Conservation (phyloP, 2,113 vertebrate species). For the Blennius ocellaris region DNA sequence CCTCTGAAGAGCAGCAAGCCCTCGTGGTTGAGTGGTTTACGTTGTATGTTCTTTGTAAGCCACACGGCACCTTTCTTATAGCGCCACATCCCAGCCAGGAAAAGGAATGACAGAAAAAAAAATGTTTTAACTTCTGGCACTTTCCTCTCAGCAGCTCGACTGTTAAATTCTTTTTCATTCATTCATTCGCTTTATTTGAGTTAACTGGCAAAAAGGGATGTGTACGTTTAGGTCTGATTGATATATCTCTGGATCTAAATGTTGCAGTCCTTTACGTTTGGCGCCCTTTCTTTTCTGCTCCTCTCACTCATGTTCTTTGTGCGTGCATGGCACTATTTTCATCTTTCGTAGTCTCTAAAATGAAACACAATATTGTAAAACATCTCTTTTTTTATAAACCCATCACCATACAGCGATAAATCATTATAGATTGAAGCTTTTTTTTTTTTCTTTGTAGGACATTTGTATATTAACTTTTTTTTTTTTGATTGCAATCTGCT, state of each 20-base stretch:
- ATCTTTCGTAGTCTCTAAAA: not conserved
- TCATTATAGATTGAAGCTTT: not conserved
- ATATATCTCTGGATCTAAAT: conserved; percentile 8
- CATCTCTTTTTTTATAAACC: conserved; percentile 1
- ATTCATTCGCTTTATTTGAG: too few relatives aligned
- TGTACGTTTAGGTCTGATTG: too few relatives aligned
- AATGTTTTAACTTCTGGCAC: conserved; percentile 2
- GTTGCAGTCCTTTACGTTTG: not conserved
- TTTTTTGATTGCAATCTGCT: conserved; percentile 25
- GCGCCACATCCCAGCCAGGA: conserved; percentile 6
- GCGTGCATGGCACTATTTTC: conserved; percentile 22
- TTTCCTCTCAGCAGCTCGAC: too few relatives aligned
- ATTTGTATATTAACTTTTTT: not conserved
- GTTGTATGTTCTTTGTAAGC: conserved; percentile 17
- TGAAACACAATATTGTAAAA: not conserved
- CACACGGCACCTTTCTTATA: conserved; percentile 19
- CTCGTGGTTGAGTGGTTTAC: conserved; percentile 13
- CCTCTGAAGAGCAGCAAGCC: conserved; percentile 29
- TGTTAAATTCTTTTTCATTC: too few relatives aligned
- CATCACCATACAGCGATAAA: conserved; percentile 8
- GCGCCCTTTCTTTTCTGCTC: not conserved
- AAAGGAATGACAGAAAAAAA: conserved; percentile 12
- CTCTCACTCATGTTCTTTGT: conserved; percentile 6
- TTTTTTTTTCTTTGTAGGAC: conserved; percentile 1
- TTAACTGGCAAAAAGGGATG: too few relatives aligned